Evolutionary conservation across 2,113 vertebrate genomes (phyloP), one percentile per base, ranked within the genome.

Genomic region (Rhynchopsitta pachyrhyncha): DNA sequence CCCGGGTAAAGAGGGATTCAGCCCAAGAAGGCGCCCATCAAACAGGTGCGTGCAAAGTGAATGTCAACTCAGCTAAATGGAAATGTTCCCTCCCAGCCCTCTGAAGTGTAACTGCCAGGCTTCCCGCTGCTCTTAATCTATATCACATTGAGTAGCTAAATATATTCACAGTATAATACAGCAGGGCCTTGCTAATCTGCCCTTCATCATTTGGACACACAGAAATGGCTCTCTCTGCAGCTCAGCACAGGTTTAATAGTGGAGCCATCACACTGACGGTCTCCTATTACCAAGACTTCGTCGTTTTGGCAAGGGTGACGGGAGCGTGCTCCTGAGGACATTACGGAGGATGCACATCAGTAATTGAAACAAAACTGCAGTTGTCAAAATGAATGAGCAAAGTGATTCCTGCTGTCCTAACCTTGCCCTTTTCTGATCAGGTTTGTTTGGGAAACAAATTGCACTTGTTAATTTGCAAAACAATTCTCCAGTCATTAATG

Each of bases 91-190:
- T 95, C 66, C 86, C 82, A 90, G 80, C 69, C 84, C 60, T 64
- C 90, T 46, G 80, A 42, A 92, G 90, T 18, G 82, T 46, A 60
- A 16, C 86, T 95, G 95, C 96, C 95, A 93, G 94, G 79, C 93
- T 73, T 53, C 92, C 92, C 1, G 10, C 92, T 90, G 93, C 90
- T 84, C 92, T 60, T 92, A 84, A 97, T 91, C 92, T 85, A 23
- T 2, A 76, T 76, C 95, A 93, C 47, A 33, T 49, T 66, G 90
- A 95, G 95, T 20, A 93, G 92, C 92, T 90, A 86, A 94, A 95
- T 92, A 92, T 83, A 95, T 78, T 88, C 68, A 33, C 92, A 64
- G 88, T 28, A 81, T 64, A 71, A 44, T 90, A 53, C 90, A 94
- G 92, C 90, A 19, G 76, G 92, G 92, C 90, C 66, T 83, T 67